Evolutionary conservation across 2,113 vertebrate genomes (phyloP), one percentile per base, ranked within the genome.

Genomic region (Menura novaehollandiae): DNA sequence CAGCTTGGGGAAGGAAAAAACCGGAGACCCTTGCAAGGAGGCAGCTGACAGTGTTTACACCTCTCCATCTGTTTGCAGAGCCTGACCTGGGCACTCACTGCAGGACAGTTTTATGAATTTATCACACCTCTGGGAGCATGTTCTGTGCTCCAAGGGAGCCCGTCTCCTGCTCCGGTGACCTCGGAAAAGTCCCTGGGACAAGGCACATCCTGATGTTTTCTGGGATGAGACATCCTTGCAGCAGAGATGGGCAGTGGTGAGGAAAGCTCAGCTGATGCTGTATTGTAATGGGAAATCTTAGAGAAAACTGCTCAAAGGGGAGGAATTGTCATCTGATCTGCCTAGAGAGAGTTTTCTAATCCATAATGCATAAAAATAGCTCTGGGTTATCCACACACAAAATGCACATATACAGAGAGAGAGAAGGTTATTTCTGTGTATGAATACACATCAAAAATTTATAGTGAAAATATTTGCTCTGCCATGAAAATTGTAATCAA

Each of bases 391-490:
- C 72, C 89, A 33, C 91, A 62, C 46, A 23, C 33, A 84, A 19
- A 37, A 5, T 7, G 35, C 26, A 10, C 24, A 33, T 14, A 28
- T 1, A 30, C 7, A 66, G 13, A 47, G 43, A 28, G 35, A 56
- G 60, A 78, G 69, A 39, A 56, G 28, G 63, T 7, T 90, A 74
- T 77, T 88, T 96, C 51, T 74, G 47, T 55, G 18, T 23, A 27
- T 24, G 72, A 71, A 69, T 19, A 59, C 51, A 44, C 21, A 22
- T 55, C 1, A 71, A 86, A 90, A 93, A 71, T 11, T 77, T n/a
- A n/a, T 6, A 91, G 80, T 20, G 60, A 92, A 91, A 95, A 67
- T 92, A 92, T 92, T 81, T 89, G 60, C 80, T 77, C 4, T 56
- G 72, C 35, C 74, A 44, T 13, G 26, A 90, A 77, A 80, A 64